Evolutionary conservation across 2,113 vertebrate species (phyloP).

Genomic region (Etheostoma cragini): DNA sequence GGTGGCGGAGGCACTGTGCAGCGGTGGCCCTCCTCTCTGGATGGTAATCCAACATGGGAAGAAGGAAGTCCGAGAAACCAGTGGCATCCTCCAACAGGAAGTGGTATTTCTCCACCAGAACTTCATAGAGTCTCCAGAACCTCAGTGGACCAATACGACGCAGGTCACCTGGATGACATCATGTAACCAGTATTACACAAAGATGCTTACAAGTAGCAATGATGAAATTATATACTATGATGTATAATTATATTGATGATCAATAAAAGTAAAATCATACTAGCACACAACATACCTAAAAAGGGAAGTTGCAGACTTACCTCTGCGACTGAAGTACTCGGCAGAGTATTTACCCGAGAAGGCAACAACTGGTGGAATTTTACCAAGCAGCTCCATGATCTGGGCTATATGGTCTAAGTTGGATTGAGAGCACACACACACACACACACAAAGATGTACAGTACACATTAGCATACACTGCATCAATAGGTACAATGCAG

Average conservation of each 20-base stretch:
- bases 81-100: constrained; percentile 78
- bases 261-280: background rate
- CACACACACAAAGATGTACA: background rate
- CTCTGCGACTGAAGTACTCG: constrained; percentile 86
- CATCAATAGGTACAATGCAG: constrained; percentile 10
- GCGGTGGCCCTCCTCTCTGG: constrained; percentile 85
- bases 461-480: constrained; percentile 6
- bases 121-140: constrained; percentile 81
- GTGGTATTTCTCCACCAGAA: constrained; percentile 85
- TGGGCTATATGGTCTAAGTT: constrained; percentile 87
- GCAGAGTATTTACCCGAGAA: constrained; percentile 86
- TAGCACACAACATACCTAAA: background rate
- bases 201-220: background rate
- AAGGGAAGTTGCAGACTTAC: constrained; percentile 68
- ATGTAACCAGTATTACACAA: background rate
- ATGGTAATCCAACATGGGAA: constrained; percentile 84
- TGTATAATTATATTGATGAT: background rate
- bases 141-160: constrained; percentile 78
- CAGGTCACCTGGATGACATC: constrained; percentile 81
- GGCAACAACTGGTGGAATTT: constrained; percentile 84
- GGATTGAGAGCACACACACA: constrained; percentile 12
- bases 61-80: constrained; percentile 84
- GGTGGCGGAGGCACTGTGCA: constrained; percentile 85
- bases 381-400: constrained; percentile 89
- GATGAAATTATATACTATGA: background rate